Base-by-base conservation (phyloP, 2,888 invertebrate species). In the Platerodrilus igneus region DNA sequence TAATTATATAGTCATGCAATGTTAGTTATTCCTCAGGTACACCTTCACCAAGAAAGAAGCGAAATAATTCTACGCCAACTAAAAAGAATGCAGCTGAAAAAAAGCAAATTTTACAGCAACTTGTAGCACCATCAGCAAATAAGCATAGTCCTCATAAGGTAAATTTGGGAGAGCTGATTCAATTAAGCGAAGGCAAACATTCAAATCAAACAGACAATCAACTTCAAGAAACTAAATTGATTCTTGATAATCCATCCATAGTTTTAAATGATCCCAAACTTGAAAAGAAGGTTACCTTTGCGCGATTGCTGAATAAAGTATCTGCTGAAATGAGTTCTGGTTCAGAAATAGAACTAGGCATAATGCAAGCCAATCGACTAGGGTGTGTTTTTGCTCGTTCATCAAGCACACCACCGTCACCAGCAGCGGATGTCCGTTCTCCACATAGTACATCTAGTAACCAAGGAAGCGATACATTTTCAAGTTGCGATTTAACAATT, bases 211-310 rank as follows among this genome's bases (percentile, higher is more conserved):
- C 72, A 1, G 63, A 62, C 15, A 58, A 64, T 36, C 73, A 74
- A 13, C 70, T 72, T 36, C 77, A 73, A 53, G 81, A 82, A 56
- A 81, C 80, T 0, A 78, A 77, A 11, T 78, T 81, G 51, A 60
- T 41, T 9, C 30, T 55, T 3, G 72, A 1, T 0, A 72, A 77
- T 0, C 76, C 78, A 1, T 74, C 77, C 5, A 69, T 75, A 1
- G 76, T 77, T 35, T 68, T 78, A 47, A 75, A 73, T 28, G 82
- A 82, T 64, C 78, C 81, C 7, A 84, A 83, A 57, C 65, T 83
- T 35, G 85, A 85, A 59, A 85, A 85, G 68, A 85, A 85, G 65
- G 84, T 86, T 4, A 85, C 84, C 1, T 86, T 86, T 59, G 85
- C 86, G 0, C 73, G 83, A 47, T 65, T 86, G 31, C 64, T 85